Percentiles rank a stretch among this genome's conserved stretches.
These are phyloP conservation scores for Eupsittula cactorum DNA, from an alignment of 2,113 vertebrate genomes.

Conservation along the genomic window DNA sequence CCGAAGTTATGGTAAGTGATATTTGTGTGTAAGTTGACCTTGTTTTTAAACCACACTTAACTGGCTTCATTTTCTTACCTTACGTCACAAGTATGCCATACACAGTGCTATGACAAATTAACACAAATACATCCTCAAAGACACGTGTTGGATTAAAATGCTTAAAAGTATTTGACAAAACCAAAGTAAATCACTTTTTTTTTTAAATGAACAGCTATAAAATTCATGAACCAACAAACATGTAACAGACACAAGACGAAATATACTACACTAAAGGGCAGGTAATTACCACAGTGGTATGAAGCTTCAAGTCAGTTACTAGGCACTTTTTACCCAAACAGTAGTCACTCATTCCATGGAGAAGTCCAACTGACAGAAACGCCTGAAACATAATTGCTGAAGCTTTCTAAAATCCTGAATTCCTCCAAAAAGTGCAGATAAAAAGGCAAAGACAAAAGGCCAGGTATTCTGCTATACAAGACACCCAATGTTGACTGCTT, in stretches of 20 bases:
- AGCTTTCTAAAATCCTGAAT: background rate
- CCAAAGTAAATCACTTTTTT: background rate
- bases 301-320: slow-evolving; percentile 49
- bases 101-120: background rate
- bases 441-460: background rate
- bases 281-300: background rate
- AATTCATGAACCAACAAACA: background rate
- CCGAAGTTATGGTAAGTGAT: background rate
- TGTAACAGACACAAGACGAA: background rate
- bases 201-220: background rate
- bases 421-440: background rate
- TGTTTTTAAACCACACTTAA: background rate
- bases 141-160: background rate
- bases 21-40: background rate
- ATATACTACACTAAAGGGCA: background rate
- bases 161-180: background rate
- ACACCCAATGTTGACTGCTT: background rate
- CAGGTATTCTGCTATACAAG: background rate
- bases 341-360: background rate
- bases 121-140: background rate
- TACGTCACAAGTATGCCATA: background rate
- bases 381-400: background rate
- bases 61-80: background rate
- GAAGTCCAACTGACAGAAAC: background rate
- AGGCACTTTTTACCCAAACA: slow-evolving; percentile 32